Evolutionary conservation across 2,113 vertebrate genomes (phyloP).

Genomic region (Gadus chalcogrammus): DNA sequence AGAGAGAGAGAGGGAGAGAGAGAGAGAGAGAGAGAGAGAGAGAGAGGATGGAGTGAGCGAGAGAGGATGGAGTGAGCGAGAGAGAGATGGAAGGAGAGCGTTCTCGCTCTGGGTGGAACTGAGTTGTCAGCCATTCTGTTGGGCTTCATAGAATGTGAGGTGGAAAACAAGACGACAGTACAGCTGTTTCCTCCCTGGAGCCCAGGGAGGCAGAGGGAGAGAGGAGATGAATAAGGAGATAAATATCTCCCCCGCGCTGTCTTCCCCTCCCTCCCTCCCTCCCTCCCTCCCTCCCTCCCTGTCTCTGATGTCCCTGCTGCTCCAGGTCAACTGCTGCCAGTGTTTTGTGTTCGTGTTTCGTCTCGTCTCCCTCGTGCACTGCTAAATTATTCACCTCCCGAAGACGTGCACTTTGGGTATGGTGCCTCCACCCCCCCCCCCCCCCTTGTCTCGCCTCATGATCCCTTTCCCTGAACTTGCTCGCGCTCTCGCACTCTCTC

Average conservation of each 20-base stretch:
- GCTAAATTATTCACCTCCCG: constrained; percentile 76
- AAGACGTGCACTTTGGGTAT: constrained; percentile 58
- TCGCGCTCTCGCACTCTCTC: constrained; percentile 40
- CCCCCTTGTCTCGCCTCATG: constrained; percentile 21
- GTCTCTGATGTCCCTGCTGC: constrained; percentile 68
- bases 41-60: too few relatives aligned
- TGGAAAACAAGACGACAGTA: constrained; percentile 60
- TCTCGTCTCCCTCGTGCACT: constrained; percentile 67
- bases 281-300: constrained; percentile 23
- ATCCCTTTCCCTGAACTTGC: constrained; percentile 16
- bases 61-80: constrained; percentile 4
- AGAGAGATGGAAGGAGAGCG: constrained; percentile 21
- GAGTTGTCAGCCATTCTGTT: constrained; percentile 67
- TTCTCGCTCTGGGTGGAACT: constrained; percentile 45
- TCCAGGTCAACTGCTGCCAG: constrained; percentile 74
- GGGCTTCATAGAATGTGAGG: constrained; percentile 68
- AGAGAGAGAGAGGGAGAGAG: constrained; percentile 1
- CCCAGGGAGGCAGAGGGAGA: constrained; percentile 45
- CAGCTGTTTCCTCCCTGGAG: constrained; percentile 68
- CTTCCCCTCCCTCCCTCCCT: constrained; percentile 9
- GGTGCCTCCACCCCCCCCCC: constrained; percentile 23
- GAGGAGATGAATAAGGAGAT: constrained; percentile 21
- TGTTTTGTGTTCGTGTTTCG: constrained; percentile 74
- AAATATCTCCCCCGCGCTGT: not conserved
- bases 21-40: too few relatives aligned